Evolutionary conservation across 2,888 invertebrate species (phyloP).

Genomic region (Linnaemya vulpina): DNA sequence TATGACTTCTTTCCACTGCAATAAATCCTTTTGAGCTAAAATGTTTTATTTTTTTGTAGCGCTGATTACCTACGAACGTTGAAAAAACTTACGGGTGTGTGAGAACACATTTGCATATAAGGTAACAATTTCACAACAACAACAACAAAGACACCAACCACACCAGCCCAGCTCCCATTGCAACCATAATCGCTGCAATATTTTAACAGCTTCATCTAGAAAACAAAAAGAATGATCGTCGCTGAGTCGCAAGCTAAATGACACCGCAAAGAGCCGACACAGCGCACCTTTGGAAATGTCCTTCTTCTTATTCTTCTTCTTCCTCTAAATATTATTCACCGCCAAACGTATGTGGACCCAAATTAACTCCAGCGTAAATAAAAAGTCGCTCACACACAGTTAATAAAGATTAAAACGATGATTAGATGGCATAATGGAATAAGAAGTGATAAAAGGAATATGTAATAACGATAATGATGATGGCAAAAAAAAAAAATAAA

Average conservation of each 20-base stretch:
- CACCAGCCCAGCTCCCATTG: conserved; percentile 8
- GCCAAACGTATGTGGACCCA: conserved; percentile 14
- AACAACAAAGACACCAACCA: conserved; percentile 2
- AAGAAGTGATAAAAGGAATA: conserved; percentile 5
- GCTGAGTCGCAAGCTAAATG: conserved; percentile 27
- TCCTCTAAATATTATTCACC: too few species aligned
- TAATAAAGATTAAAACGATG: conserved; percentile 60
- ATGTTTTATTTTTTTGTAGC: neutral
- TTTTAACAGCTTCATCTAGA: conserved; percentile 62
- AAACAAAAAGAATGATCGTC: conserved; percentile 40
- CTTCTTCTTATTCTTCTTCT: neutral
- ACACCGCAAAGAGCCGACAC: conserved; percentile 14
- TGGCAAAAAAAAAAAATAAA: conserved; percentile 6
- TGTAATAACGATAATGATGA: conserved; percentile 39
- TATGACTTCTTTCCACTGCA: neutral
- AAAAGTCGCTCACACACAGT: conserved; percentile 11
- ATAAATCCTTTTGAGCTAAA: neutral
- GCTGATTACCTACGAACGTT: neutral
- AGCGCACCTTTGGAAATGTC: neutral
- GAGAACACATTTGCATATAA: conserved; percentile 23
- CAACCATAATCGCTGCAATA: conserved; percentile 55
- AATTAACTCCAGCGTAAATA: conserved; percentile 3
- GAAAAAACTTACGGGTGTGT: neutral
- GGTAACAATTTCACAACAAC: too few species aligned
- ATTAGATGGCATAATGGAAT: conserved; percentile 52